phyloP scores from a whole-genome alignment of 1,140 invertebrate species.

The Grapholita molesta region DNA sequence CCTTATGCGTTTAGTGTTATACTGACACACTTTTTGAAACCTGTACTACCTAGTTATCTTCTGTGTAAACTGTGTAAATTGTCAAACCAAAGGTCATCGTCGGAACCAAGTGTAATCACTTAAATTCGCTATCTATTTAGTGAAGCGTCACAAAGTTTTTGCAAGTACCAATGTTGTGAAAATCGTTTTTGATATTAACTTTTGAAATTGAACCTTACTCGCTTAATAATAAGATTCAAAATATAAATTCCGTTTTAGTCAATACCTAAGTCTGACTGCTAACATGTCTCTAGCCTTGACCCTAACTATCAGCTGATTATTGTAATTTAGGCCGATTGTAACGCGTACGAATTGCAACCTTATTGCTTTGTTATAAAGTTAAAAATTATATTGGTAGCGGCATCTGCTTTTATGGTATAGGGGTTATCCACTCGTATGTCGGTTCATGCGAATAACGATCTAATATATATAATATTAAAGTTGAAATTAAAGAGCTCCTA shows the following conservation, averaged over 20 bases:
- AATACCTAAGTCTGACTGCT: too few species aligned
- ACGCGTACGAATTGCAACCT: background rate
- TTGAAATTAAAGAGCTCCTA: background rate
- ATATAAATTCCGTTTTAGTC: background rate
- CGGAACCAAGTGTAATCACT: background rate
- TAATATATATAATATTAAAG: background rate
- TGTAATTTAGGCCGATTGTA: background rate
- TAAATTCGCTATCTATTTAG: background rate
- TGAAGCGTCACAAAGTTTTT: background rate
- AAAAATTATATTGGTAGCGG: background rate
- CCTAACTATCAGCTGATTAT: slow-evolving; percentile 9
- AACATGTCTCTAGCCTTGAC: slow-evolving; percentile 7
- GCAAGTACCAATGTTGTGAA: background rate
- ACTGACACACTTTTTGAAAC: too few species aligned
- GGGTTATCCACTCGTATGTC: background rate
- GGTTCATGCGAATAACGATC: background rate
- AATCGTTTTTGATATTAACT: background rate
- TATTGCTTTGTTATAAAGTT: background rate
- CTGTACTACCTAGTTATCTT: too few species aligned
- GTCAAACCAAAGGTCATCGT: background rate
- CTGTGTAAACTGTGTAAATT: too few species aligned
- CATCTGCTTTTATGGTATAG: background rate
- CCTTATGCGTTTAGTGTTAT: background rate
- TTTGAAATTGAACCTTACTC: background rate
- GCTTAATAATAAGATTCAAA: background rate